Conservation (phyloP, 2,113 vertebrate species). For the Cynoglossus semilaevis region DNA sequence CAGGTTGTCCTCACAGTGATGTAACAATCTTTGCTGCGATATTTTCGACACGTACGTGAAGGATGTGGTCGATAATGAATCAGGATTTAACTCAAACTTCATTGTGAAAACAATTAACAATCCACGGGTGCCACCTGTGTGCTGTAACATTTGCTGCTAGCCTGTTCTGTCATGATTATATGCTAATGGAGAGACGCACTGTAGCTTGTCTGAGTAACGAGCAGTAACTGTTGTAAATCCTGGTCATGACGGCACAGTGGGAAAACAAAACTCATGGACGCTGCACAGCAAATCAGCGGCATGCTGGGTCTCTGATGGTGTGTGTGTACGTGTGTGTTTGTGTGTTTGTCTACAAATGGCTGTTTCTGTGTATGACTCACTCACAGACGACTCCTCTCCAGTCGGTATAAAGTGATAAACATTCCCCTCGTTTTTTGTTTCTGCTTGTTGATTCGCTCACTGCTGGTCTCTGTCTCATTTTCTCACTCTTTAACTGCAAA, state of each 20-base stretch:
- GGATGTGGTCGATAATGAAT: too few species aligned
- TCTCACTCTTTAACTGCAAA: constrained; percentile 31
- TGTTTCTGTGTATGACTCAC: constrained; percentile 49
- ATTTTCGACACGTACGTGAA: too few species aligned
- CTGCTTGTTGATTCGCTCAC: constrained; percentile 38
- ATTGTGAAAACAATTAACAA: constrained; percentile 30
- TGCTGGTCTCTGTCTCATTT: constrained; percentile 13
- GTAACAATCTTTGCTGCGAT: too few species aligned
- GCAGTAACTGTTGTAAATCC: constrained; percentile 51
- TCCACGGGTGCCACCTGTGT: constrained; percentile 33
- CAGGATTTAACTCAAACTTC: background rate
- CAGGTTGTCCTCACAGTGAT: too few species aligned
- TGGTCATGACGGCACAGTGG: constrained; percentile 45
- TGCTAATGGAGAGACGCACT: constrained; percentile 23
- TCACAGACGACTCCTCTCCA: constrained; percentile 39
- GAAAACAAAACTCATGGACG: constrained; percentile 39
- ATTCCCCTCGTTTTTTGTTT: constrained; percentile 31
- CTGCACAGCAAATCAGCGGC: constrained; percentile 44
- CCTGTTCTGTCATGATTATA: constrained; percentile 1
- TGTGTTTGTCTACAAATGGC: background rate
- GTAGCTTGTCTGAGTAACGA: constrained; percentile 48
- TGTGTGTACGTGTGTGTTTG: background rate
- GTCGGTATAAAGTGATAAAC: constrained; percentile 56
- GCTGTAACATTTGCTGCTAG: constrained; percentile 12
- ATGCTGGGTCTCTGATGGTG: constrained; percentile 41